phyloP scores from a whole-genome alignment of 1,140 invertebrate genomes.

The Cecropterus lyciades region DNA sequence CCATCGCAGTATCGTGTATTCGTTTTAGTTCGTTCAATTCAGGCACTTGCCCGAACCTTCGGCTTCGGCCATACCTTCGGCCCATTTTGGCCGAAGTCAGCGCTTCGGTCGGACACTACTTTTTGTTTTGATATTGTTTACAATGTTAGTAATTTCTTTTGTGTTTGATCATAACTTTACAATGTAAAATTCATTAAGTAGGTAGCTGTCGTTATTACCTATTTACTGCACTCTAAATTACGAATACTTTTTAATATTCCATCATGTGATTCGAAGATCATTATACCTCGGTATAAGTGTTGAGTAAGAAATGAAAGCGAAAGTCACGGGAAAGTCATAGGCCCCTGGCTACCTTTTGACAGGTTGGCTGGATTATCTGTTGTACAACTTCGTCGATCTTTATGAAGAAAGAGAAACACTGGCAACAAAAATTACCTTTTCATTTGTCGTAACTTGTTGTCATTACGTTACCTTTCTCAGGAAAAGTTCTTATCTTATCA shows the following conservation, averaged over 20 bases:
- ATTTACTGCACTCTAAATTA: not conserved
- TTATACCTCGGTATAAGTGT: not conserved
- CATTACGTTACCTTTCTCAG: conserved; percentile 1
- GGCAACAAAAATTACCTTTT: conserved; percentile 4
- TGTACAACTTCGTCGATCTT: conserved; percentile 11
- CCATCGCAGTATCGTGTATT: no score
- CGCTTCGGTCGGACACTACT: no score
- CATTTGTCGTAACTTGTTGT: conserved; percentile 8
- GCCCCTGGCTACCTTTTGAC: conserved; percentile 25
- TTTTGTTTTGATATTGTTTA: no score
- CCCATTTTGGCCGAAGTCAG: no score
- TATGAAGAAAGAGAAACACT: conserved; percentile 11
- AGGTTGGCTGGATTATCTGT: conserved; percentile 27
- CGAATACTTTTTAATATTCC: not conserved
- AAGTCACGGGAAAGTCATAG: conserved; percentile 66
- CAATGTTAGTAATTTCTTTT: no score
- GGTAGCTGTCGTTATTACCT: not conserved
- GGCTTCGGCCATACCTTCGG: no score
- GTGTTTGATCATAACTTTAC: no score
- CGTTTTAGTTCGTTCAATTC: no score
- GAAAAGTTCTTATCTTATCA: conserved; percentile 14
- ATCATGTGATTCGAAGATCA: not conserved
- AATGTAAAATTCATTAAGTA: no score
- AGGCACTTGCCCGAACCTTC: no score
- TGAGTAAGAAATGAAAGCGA: conserved; percentile 53